phyloP scores from a whole-genome alignment of 2,888 invertebrate species.

The Cinara cedri region DNA sequence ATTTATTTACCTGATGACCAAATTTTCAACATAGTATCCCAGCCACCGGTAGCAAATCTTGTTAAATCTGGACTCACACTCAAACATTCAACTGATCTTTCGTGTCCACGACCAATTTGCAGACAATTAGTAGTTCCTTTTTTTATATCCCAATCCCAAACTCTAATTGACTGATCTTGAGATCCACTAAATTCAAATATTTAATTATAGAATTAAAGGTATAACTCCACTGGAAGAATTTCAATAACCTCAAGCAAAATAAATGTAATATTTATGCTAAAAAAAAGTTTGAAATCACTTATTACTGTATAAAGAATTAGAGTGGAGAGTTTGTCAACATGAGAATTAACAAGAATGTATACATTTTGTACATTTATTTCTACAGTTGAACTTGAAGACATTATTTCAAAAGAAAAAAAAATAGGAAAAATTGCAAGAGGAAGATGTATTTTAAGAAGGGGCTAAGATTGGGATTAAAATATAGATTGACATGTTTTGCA shows the following conservation, averaged over 20 bases:
- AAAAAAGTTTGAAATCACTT: not conserved
- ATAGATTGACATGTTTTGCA: no score
- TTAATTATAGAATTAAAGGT: not conserved
- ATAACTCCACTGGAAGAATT: no score
- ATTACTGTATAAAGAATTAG: no score
- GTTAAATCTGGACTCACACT: slow-evolving; percentile 73
- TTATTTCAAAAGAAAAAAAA: no score
- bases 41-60: slow-evolving; percentile 83
- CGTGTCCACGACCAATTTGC: slow-evolving; percentile 85
- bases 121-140: slow-evolving; percentile 79
- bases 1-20: slow-evolving; percentile 77
- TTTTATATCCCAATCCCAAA: slow-evolving; percentile 86
- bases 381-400: no score
- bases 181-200: slow-evolving; percentile 71
- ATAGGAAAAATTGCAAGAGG: no score
- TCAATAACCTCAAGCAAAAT: not conserved
- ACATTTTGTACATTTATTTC: no score
- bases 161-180: slow-evolving; percentile 87
- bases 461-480: no score
- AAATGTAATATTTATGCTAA: not conserved
- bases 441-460: no score
- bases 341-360: no score
- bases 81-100: slow-evolving; percentile 88
- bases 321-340: no score
- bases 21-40: slow-evolving; percentile 90